phyloP scores from a whole-genome alignment of 2,888 invertebrate species.

The Patella caerulea region DNA sequence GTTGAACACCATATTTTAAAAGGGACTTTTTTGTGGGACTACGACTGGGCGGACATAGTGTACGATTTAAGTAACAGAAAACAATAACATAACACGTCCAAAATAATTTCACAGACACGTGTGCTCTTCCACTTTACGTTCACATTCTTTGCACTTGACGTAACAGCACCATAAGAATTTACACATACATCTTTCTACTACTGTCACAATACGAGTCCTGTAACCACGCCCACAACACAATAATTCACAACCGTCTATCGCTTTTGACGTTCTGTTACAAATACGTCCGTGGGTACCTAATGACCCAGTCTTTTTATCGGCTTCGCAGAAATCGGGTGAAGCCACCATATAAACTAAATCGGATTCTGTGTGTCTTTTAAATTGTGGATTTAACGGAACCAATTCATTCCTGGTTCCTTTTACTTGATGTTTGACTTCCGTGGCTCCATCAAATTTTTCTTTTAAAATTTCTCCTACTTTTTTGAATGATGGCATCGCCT shows the following conservation, averaged over 20 bases:
- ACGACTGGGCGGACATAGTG: neutral
- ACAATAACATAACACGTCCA: too few species aligned
- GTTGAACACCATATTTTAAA: neutral
- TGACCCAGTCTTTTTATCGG: constrained; percentile 77
- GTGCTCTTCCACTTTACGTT: constrained; percentile 82
- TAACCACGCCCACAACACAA: constrained; percentile 95
- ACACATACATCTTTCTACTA: constrained; percentile 89
- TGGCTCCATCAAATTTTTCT: constrained; percentile 93
- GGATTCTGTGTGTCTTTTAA: constrained; percentile 87
- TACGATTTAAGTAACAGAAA: too few species aligned
- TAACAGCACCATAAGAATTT: constrained; percentile 97
- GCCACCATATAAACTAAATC: constrained; percentile 94
- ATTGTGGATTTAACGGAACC: constrained; percentile 71
- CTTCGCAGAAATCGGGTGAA: constrained; percentile 94
- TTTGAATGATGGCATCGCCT: constrained; percentile 90
- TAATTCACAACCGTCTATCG: constrained; percentile 89
- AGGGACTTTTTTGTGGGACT: constrained; percentile 2
- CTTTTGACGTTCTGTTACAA: constrained; percentile 82
- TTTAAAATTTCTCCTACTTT: constrained; percentile 90
- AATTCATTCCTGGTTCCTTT: constrained; percentile 73
- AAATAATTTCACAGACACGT: constrained; percentile 76
- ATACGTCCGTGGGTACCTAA: constrained; percentile 75
- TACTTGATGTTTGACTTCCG: constrained; percentile 77
- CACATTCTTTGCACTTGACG: constrained; percentile 91
- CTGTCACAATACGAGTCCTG: constrained; percentile 82